phyloP scores from a whole-genome alignment of 2,797 vertebrate genomes.

The Sebastes paucispinis region DNA sequence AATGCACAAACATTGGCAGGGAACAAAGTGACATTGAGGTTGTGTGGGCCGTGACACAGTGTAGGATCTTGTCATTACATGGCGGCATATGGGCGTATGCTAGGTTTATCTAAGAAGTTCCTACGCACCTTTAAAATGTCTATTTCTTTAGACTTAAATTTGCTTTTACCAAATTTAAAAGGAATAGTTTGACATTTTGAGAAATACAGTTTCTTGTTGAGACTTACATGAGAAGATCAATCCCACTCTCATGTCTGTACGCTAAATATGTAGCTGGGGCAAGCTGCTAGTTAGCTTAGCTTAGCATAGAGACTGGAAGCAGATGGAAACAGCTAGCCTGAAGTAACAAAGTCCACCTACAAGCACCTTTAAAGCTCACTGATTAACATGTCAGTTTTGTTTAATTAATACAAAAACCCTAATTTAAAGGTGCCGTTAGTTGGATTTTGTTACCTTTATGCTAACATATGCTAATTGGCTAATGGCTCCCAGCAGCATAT shows the following conservation, averaged over 20 bases:
- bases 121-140: background rate
- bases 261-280: too few species aligned
- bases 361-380: background rate
- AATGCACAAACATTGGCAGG: constrained; percentile 22
- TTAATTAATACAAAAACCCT: background rate
- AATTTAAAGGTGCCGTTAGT: background rate
- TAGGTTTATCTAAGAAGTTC: background rate
- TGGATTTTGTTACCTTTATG: background rate
- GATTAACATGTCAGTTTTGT: background rate
- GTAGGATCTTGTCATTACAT: constrained; percentile 3
- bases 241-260: too few species aligned
- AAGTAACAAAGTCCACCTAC: too few species aligned
- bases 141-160: background rate
- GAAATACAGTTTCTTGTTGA: background rate
- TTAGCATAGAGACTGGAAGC: background rate
- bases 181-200: background rate
- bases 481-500: background rate
- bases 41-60: constrained; percentile 28
- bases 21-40: constrained; percentile 11
- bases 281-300: background rate
- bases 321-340: too few species aligned
- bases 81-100: background rate
- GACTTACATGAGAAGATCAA: background rate
- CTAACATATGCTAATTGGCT: background rate
- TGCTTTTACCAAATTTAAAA: background rate